Evolutionary conservation across 1,140 invertebrate species (phyloP).

Genomic region (Leptinotarsa defecta): DNA sequence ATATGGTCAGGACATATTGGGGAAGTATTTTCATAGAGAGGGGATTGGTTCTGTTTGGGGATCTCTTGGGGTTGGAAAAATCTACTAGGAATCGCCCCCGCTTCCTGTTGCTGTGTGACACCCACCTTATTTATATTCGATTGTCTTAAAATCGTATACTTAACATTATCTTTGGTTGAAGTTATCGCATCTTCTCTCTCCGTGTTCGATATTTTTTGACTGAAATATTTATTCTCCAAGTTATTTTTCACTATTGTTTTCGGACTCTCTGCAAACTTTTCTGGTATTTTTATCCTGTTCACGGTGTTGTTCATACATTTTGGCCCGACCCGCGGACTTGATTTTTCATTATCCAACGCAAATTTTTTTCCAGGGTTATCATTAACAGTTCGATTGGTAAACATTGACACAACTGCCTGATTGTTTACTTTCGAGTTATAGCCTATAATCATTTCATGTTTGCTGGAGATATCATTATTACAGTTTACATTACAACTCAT

Average conservation of each 20-base stretch:
- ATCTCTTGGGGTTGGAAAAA: slow-evolving; percentile 8
- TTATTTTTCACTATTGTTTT: slow-evolving; percentile 3
- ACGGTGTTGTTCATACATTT: background rate
- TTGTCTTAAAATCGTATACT: background rate
- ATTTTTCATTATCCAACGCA: background rate
- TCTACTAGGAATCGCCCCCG: background rate
- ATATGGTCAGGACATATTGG: slow-evolving; percentile 47
- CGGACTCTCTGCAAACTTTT: background rate
- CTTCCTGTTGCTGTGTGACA: no score
- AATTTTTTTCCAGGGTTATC: slow-evolving; percentile 5
- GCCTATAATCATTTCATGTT: slow-evolving; percentile 18
- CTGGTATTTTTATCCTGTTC: slow-evolving; percentile 24
- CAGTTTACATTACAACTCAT: slow-evolving; percentile 5
- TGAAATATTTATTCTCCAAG: slow-evolving; percentile 25
- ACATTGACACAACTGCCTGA: background rate
- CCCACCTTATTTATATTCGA: no score
- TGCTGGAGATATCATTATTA: slow-evolving; percentile 12
- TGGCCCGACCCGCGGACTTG: background rate
- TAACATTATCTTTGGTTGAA: slow-evolving; percentile 1
- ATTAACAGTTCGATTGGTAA: background rate
- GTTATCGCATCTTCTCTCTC: slow-evolving; percentile 25
- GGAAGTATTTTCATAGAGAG: slow-evolving; percentile 35
- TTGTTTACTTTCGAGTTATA: background rate
- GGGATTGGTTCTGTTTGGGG: background rate
- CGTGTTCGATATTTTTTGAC: slow-evolving; percentile 22